phyloP scores from a whole-genome alignment of 1,140 invertebrate genomes.

The Lordiphosa mommai region DNA sequence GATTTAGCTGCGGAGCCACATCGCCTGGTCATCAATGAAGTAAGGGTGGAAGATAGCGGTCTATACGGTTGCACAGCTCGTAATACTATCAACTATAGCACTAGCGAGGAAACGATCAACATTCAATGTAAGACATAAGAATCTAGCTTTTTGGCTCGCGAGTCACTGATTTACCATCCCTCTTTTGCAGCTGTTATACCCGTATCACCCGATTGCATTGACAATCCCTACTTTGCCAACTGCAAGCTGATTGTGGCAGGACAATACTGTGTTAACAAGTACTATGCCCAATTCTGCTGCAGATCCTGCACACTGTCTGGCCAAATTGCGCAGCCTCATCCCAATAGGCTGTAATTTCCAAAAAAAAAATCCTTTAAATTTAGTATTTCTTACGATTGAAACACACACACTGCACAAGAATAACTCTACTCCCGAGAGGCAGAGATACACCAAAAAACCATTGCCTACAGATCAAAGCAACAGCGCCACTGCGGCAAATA shows the following conservation, averaged over 20 bases:
- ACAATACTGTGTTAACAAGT: conserved; percentile 90
- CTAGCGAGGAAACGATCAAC: conserved; percentile 83
- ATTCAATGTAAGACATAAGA: conserved; percentile 85
- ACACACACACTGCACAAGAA: too few species aligned
- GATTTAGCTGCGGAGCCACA: conserved; percentile 80
- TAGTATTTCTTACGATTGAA: conserved; percentile 45
- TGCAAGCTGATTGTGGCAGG: conserved; percentile 91
- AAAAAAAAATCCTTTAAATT: conserved; percentile 40
- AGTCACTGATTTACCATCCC: background rate
- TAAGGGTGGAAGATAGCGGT: conserved; percentile 86
- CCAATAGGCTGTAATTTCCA: conserved; percentile 66
- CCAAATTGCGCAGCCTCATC: conserved; percentile 79
- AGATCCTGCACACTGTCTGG: conserved; percentile 92
- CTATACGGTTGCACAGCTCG: conserved; percentile 88
- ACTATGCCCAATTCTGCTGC: conserved; percentile 96
- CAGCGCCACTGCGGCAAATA: conserved; percentile 3
- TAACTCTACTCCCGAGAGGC: too few species aligned
- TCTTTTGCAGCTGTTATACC: conserved; percentile 83
- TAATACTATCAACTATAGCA: conserved; percentile 85
- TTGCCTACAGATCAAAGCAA: conserved; percentile 44
- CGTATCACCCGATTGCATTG: conserved; percentile 89
- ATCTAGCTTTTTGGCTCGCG: background rate
- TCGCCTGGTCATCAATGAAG: conserved; percentile 84
- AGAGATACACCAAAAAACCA: conserved; percentile 59
- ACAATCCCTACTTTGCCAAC: conserved; percentile 93